Evolutionary conservation across 2,113 vertebrate genomes (phyloP), one percentile per base, ranked within the genome.

Genomic region (Pitta sordida): DNA sequence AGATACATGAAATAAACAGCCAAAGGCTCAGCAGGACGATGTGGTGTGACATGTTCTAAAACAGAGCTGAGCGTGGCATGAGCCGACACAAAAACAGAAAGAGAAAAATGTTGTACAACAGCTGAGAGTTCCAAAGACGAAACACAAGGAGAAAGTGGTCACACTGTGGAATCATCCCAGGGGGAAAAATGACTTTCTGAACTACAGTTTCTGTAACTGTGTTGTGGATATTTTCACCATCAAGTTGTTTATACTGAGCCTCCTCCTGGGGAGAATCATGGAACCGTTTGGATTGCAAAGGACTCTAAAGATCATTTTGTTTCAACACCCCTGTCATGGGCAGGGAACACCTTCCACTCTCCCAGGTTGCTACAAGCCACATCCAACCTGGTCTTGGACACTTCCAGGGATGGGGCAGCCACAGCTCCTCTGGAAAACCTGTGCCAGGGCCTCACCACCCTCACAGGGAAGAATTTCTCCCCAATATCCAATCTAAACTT

Each of bases 11-110:
- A 74, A 70, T 53, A 74, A 83, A 60, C 75, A 95, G 34, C 68
- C 67, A 64, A 84, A 88, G 10, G 46, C 53, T 69, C 43, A 27
- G 79, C 48, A 43, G 81, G 49, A 84, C 12, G 41, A 83, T 67
- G 83, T 92, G 81, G 83, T 83, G 83, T 87, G 95, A 96, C 37
- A 46, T 6, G 63, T 55, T 75, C 27, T 18, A 43, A 52, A 80
- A 77, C 5, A 2, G 49, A 62, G 13, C 67, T n/a, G 3, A 23
- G n/a, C 0, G 0, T 30, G 22, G 23, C 29, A 26, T 5, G 34
- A 83, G 46, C 71, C 27, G 44, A 59, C 44, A 70, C 2, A 3
- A 34, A 52, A 39, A 86, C 9, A 70, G 26, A 76, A 16, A 59
- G 43, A 39, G 22, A n/a, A 64, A 88, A 85, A 23, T 8, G 52